phyloP scores from a whole-genome alignment of 2,113 vertebrate genomes.

The Pseudopipra pipra region DNA sequence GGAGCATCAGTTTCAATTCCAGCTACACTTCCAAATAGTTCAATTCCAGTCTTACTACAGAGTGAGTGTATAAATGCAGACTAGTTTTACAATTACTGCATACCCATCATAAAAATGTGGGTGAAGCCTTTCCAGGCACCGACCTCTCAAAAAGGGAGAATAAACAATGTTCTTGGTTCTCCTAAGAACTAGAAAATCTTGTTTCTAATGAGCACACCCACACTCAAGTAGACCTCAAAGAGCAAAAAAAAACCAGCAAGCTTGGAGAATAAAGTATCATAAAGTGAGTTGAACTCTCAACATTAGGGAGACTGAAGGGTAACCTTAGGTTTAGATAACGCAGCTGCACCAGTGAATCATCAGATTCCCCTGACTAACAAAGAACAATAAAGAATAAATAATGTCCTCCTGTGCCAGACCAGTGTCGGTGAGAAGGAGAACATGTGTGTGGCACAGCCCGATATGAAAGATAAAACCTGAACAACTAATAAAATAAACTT shows the following conservation, averaged over 20 bases:
- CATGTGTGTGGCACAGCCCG: not conserved
- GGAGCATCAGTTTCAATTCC: not conserved
- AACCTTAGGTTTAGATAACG: not conserved
- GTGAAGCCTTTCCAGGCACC: not conserved
- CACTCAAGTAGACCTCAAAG: not conserved
- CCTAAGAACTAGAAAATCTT: not conserved
- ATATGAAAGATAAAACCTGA: not conserved
- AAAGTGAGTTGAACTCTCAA: not conserved
- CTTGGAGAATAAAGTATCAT: not conserved
- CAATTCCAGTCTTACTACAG: not conserved
- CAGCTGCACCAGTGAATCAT: not conserved
- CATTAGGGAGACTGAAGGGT: not conserved
- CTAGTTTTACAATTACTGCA: not conserved
- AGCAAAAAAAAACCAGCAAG: not conserved
- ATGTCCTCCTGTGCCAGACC: not conserved
- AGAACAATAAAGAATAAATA: not conserved
- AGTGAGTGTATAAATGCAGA: not conserved
- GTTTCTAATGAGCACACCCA: not conserved
- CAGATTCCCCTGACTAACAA: not conserved
- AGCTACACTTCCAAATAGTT: not conserved
- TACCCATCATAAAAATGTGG: not conserved
- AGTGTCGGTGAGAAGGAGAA: not conserved
- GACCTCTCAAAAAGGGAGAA: not conserved
- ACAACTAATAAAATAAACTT: not conserved
- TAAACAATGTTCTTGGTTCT: not conserved